Evolutionary conservation across 2,113 vertebrate genomes (phyloP).

Genomic region (Oncorhynchus clarkii): DNA sequence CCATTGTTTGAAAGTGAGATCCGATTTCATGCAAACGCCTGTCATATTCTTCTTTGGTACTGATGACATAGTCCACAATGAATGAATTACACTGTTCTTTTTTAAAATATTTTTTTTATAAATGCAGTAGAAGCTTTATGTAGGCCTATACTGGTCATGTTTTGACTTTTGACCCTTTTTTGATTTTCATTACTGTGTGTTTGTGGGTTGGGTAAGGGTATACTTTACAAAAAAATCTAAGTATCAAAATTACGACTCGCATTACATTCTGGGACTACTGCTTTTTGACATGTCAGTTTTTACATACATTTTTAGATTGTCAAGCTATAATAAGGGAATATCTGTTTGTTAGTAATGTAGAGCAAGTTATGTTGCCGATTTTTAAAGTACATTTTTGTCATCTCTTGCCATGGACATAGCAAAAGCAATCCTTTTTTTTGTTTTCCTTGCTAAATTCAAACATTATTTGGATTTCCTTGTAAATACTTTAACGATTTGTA

Average conservation of each 20-base stretch:
- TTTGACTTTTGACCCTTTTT: not conserved
- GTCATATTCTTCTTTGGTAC: not conserved
- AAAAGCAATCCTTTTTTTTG: not conserved
- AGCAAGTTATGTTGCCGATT: slow-evolving; percentile 27
- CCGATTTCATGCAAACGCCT: not conserved
- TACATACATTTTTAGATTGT: slow-evolving; percentile 16
- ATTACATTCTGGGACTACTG: not conserved
- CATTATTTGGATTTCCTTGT: slow-evolving; percentile 25
- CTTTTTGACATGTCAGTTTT: slow-evolving; percentile 1
- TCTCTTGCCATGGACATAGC: slow-evolving; percentile 22
- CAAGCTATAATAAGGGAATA: slow-evolving; percentile 4
- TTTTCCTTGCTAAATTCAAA: not conserved
- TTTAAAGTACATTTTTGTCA: not conserved
- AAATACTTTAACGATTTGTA: slow-evolving; percentile 24
- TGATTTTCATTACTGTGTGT: not conserved
- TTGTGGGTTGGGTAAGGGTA: not conserved
- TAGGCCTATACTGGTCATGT: not conserved
- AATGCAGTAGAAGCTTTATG: not conserved
- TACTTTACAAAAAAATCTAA: not conserved
- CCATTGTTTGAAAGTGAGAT: not conserved
- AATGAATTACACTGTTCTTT: not conserved
- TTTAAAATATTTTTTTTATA: too few species aligned
- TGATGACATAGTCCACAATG: not conserved
- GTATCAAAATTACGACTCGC: not conserved
- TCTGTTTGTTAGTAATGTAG: slow-evolving; percentile 9